Conservation (phyloP, 2,888 invertebrate species). For the Agonum fuliginosum region DNA sequence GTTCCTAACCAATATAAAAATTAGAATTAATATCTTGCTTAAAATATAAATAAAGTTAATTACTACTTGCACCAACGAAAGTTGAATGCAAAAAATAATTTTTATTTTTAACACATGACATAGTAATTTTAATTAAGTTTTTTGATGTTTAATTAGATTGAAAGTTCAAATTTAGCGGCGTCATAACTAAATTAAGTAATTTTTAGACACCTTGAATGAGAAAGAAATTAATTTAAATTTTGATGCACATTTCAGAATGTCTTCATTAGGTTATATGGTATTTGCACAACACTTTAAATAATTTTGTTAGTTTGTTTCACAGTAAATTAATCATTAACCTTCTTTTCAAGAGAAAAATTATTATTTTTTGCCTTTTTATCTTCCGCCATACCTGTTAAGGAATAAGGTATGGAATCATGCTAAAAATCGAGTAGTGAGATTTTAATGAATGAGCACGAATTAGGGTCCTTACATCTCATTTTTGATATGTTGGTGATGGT, state of each 20-base stretch:
- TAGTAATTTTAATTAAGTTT: constrained; percentile 29
- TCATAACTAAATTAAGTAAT: constrained; percentile 8
- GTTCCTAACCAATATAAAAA: neutral
- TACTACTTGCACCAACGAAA: neutral
- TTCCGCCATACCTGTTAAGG: too few species aligned
- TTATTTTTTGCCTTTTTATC: too few species aligned
- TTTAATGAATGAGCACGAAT: too few species aligned
- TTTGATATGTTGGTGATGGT: too few species aligned
- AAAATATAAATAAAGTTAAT: neutral
- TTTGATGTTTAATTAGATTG: constrained; percentile 13
- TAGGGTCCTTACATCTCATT: too few species aligned
- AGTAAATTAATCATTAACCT: neutral
- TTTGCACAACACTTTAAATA: neutral
- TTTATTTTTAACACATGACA: constrained; percentile 20
- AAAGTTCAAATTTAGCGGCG: constrained; percentile 12
- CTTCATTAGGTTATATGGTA: constrained; percentile 4
- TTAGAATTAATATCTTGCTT: neutral
- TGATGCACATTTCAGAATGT: neutral
- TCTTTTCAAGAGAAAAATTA: neutral
- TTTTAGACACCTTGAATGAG: neutral
- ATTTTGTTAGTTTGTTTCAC: neutral
- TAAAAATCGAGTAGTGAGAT: too few species aligned
- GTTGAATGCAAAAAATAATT: neutral
- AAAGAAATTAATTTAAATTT: constrained; percentile 10
- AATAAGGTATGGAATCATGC: too few species aligned